Conservation (phyloP, 1,140 invertebrate genomes). For the Aphelenchoides fujianensis region DNA sequence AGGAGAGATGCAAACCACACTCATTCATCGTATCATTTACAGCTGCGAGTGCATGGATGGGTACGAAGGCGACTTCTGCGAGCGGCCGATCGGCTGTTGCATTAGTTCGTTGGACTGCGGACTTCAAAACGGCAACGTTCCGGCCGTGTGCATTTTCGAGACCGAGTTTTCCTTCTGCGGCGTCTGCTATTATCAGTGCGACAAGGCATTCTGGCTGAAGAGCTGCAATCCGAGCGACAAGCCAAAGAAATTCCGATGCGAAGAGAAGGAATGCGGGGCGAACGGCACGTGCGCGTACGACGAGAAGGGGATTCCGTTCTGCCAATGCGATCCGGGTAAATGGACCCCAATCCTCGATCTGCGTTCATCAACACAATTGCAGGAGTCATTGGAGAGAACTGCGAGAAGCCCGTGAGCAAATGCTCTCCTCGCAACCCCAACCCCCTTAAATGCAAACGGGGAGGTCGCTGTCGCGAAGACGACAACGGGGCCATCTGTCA, state of each 20-base stretch:
- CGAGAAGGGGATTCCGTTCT: neutral
- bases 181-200: slow-evolving; percentile 7
- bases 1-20: too few relatives aligned
- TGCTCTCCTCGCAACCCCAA: neutral
- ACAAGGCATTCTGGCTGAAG: neutral
- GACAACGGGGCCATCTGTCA: neutral
- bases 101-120: neutral
- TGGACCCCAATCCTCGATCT: too few relatives aligned
- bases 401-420: neutral
- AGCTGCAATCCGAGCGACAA: neutral
- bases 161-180: neutral
- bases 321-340: too few relatives aligned
- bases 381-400: slow-evolving; percentile 12
- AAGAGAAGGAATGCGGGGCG: neutral
- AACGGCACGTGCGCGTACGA: neutral
- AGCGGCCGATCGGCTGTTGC: neutral
- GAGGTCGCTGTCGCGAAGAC: neutral
- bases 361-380: too few relatives aligned
- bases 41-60: neutral
- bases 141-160: neutral
- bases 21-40: too few relatives aligned
- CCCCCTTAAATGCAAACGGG: neutral
- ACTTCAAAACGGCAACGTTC: neutral
- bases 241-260: neutral
- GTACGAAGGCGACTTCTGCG: neutral